phyloP scores from a whole-genome alignment of 2,113 vertebrate genomes.

The Solenodon paradoxus region DNA sequence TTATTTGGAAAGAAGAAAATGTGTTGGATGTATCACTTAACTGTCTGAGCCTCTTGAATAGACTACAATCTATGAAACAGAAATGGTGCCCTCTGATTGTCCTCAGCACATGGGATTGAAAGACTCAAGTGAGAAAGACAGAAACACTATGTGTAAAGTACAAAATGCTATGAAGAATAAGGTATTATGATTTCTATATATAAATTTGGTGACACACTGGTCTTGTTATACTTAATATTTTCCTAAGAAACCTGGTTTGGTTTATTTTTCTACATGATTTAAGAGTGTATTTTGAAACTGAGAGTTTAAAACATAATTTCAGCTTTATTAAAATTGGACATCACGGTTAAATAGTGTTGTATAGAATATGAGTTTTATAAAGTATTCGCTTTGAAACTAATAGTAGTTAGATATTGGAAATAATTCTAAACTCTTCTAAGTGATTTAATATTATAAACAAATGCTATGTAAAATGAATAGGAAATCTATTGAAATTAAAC shows the following conservation, averaged over 20 bases:
- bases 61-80: neutral
- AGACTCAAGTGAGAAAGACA: neutral
- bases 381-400: neutral
- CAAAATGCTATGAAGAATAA: neutral
- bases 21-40: neutral
- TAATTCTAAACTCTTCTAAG: neutral
- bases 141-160: neutral
- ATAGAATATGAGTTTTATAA: neutral
- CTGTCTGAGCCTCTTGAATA: neutral
- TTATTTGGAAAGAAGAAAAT: neutral
- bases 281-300: neutral
- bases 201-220: neutral
- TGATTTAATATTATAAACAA: neutral
- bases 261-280: neutral
- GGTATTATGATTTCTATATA: neutral
- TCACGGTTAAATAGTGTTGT: neutral
- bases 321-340: slow-evolving; percentile 21
- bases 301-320: slow-evolving; percentile 33
- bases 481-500: neutral
- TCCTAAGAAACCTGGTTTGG: neutral
- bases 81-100: neutral
- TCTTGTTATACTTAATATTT: neutral
- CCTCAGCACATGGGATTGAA: neutral
- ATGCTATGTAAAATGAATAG: slow-evolving; percentile 10
- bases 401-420: neutral